Evolutionary conservation across 2,888 invertebrate species (phyloP).

Genomic region (Atethmia centrago): DNA sequence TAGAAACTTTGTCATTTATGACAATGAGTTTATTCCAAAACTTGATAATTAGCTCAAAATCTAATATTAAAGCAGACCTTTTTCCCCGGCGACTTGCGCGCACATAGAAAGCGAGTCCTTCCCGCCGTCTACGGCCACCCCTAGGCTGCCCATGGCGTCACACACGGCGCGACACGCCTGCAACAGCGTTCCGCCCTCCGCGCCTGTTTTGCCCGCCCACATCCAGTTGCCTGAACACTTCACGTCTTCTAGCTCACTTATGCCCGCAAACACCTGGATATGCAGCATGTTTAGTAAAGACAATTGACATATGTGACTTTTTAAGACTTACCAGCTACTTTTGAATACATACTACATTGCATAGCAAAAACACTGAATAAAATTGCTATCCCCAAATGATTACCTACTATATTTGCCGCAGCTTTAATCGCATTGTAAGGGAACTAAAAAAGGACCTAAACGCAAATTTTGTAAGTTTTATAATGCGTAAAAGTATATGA

Average conservation of each 20-base stretch:
- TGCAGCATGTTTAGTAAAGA: not conserved
- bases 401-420: too few species aligned
- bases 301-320: not conserved
- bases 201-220: conserved; percentile 99
- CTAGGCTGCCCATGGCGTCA: conserved; percentile 94
- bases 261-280: conserved; percentile 91
- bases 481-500: too few species aligned
- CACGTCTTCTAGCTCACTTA: conserved; percentile 94
- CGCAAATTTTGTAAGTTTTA: too few species aligned
- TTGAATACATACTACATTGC: too few species aligned
- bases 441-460: too few species aligned
- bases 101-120: conserved; percentile 99
- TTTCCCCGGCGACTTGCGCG: conserved; percentile 93
- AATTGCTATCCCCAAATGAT: too few species aligned
- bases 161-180: conserved; percentile 97
- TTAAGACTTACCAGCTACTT: not conserved
- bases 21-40: not conserved
- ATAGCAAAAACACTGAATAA: too few species aligned
- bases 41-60: not conserved
- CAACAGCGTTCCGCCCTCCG: conserved; percentile 97
- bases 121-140: conserved; percentile 98
- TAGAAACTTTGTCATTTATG: not conserved
- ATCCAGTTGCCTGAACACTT: conserved; percentile 99
- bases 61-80: conserved; percentile 72
- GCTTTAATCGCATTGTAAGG: too few species aligned